These are phyloP conservation scores for Pherbina coryleti DNA, from an alignment of 2,888 invertebrate species.

Conservation along the genomic window DNA sequence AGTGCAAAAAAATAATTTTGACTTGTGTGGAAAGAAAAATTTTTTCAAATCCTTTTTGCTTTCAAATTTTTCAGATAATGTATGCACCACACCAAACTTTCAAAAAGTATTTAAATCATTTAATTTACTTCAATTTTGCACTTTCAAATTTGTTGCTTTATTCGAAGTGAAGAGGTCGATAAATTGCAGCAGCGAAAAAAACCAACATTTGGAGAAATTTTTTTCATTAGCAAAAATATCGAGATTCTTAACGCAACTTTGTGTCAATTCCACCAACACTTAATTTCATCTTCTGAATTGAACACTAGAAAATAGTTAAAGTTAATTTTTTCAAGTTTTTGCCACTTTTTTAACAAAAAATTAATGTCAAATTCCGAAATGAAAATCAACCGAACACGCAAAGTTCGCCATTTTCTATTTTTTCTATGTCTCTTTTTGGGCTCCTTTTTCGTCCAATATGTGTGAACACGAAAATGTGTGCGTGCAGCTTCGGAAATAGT, in stretches of 20 bases:
- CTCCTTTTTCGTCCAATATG: slow-evolving; percentile 10
- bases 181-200: slow-evolving; percentile 13
- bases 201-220: not conserved
- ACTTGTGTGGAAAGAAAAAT: not conserved
- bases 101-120: not conserved
- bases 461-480: not conserved
- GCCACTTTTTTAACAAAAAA: slow-evolving; percentile 49
- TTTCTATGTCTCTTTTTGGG: slow-evolving; percentile 50
- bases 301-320: not conserved
- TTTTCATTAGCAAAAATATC: slow-evolving; percentile 15
- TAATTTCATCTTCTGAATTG: not conserved
- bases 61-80: not conserved
- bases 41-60: not conserved
- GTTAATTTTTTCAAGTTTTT: slow-evolving; percentile 33
- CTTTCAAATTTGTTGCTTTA: not conserved
- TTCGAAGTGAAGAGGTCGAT: slow-evolving; percentile 4
- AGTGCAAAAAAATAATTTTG: slow-evolving; percentile 23
- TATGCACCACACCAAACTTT: not conserved
- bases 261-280: not conserved
- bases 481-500: not conserved
- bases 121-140: not conserved
- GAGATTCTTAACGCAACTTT: not conserved
- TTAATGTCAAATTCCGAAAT: slow-evolving; percentile 54
- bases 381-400: slow-evolving; percentile 57
- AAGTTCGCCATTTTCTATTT: slow-evolving; percentile 61